A percentile compares a stretch with the other conserved stretches of the same genome.
phyloP scores from a whole-genome alignment of 2,113 vertebrate species.

The Pedionomus torquatus region DNA sequence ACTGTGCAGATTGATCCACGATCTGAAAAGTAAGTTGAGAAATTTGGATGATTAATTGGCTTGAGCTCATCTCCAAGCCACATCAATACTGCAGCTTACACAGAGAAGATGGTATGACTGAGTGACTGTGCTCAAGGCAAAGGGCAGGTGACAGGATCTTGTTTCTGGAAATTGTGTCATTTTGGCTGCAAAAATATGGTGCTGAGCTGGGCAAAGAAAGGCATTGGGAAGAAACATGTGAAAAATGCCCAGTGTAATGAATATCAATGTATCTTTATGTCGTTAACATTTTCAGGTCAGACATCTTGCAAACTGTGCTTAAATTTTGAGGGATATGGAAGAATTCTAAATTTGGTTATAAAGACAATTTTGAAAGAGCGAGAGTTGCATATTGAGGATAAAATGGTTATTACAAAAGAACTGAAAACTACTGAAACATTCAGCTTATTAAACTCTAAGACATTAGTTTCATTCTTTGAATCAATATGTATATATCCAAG shows the following conservation, averaged over 20 bases:
- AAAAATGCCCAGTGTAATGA: neutral
- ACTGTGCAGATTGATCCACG: neutral
- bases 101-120: neutral
- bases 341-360: neutral
- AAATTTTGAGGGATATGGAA: neutral
- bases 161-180: neutral
- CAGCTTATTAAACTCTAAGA: neutral
- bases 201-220: neutral
- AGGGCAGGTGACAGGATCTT: neutral
- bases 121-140: neutral
- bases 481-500: neutral
- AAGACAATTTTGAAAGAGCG: neutral
- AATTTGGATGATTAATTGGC: neutral
- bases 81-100: neutral
- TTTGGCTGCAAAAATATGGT: neutral
- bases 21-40: neutral
- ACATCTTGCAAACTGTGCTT: neutral
- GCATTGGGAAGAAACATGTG: neutral
- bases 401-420: neutral
- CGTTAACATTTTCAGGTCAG: neutral
- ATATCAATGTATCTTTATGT: neutral
- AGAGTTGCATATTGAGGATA: neutral
- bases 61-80: neutral
- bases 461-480: neutral
- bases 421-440: neutral